Percentiles rank a stretch among this genome's conserved stretches.
These are phyloP conservation scores for Ooceraea biroi DNA, from an alignment of 1,140 invertebrate species.

Conservation along the genomic window DNA sequence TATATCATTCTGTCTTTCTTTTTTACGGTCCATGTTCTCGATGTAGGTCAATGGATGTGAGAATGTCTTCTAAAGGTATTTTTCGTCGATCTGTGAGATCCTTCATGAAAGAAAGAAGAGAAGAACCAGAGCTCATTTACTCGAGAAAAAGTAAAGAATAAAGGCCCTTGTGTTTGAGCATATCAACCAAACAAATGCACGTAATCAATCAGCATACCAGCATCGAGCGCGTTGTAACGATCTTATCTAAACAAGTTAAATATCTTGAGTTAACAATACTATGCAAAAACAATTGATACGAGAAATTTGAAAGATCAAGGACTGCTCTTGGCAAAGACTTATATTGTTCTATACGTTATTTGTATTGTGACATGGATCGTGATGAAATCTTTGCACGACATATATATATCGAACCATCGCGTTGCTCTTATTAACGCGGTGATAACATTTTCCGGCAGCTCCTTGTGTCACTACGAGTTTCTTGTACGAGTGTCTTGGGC, in stretches of 20 bases:
- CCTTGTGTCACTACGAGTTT: neutral
- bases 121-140: constrained; percentile 38
- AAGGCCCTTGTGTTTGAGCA: constrained; percentile 18
- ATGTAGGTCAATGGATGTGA: constrained; percentile 74
- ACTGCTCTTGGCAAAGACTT: neutral
- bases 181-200: constrained; percentile 20
- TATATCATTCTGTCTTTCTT: constrained; percentile 48
- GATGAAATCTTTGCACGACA: neutral
- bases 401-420: neutral
- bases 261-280: neutral
- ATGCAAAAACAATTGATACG: neutral
- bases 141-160: constrained; percentile 47
- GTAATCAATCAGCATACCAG: constrained; percentile 19
- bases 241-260: neutral
- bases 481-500: neutral
- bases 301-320: neutral
- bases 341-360: neutral
- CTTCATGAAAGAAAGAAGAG: constrained; percentile 40
- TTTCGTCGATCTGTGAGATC: constrained; percentile 62
- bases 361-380: no score
- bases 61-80: constrained; percentile 71
- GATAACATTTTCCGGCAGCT: constrained; percentile 31
- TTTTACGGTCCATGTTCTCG: constrained; percentile 38
- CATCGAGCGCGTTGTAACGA: neutral
- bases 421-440: neutral